Evolutionary conservation across 2,797 vertebrate genomes (phyloP).

Genomic region (Rhodeus uyekii): DNA sequence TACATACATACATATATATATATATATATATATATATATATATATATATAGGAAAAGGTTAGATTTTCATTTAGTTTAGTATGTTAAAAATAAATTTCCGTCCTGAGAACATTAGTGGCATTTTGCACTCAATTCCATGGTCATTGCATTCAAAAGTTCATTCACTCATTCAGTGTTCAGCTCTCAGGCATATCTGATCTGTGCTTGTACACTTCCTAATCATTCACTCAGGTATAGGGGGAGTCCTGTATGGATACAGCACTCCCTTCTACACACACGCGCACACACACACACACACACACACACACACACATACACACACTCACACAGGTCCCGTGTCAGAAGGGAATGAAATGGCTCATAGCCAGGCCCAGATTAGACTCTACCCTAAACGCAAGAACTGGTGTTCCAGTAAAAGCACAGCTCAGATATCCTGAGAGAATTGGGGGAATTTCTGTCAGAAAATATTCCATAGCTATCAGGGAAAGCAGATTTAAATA

Average conservation of each 20-base stretch:
- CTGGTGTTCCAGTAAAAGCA: slow-evolving; percentile 25
- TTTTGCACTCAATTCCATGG: not conserved
- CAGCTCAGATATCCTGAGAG: slow-evolving; percentile 17
- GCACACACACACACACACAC: too few relatives aligned
- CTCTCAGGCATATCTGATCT: not conserved
- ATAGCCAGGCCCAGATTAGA: slow-evolving; percentile 37
- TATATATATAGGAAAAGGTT: not conserved
- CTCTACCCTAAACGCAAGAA: slow-evolving; percentile 8
- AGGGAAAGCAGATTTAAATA: not conserved
- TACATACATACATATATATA: too few relatives aligned
- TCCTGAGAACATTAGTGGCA: not conserved
- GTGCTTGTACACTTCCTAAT: slow-evolving; percentile 14
- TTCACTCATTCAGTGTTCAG: not conserved
- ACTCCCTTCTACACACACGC: slow-evolving; percentile 15
- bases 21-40: too few relatives aligned
- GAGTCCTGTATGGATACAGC: slow-evolving; percentile 5
- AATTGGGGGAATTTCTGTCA: not conserved
- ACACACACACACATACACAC: too few relatives aligned
- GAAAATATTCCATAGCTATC: not conserved
- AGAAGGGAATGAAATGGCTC: slow-evolving; percentile 32
- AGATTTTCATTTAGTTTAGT: not conserved
- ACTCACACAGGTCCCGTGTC: not conserved
- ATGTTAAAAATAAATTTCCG: not conserved
- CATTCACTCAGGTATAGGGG: slow-evolving; percentile 23
- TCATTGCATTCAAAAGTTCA: not conserved